phyloP scores from a whole-genome alignment of 2,888 invertebrate genomes.

The Fragum fragum region DNA sequence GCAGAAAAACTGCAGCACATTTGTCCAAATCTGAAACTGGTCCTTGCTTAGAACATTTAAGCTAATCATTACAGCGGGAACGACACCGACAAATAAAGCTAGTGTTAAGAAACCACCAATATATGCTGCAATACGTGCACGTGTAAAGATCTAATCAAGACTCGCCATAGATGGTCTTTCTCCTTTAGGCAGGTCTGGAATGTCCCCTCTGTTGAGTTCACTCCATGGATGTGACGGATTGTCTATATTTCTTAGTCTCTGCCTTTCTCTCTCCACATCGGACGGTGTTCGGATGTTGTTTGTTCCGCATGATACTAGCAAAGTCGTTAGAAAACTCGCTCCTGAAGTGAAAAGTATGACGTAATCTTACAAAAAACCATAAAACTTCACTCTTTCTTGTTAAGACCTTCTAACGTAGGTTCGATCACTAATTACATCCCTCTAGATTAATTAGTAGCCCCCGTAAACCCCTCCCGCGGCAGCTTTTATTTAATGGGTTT shows the following conservation, averaged over 20 bases:
- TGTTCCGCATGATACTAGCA: slow-evolving; percentile 79
- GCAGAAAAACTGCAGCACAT: slow-evolving; percentile 72
- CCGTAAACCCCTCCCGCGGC: no score
- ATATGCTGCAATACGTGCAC: slow-evolving; percentile 75
- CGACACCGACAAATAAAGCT: slow-evolving; percentile 70
- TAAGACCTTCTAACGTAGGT: no score
- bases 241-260: slow-evolving; percentile 77
- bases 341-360: slow-evolving; percentile 27
- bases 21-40: slow-evolving; percentile 75
- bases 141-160: slow-evolving; percentile 72
- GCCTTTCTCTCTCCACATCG: slow-evolving; percentile 74
- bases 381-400: no score
- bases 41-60: slow-evolving; percentile 70
- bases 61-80: slow-evolving; percentile 77
- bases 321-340: slow-evolving; percentile 73
- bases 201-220: slow-evolving; percentile 73
- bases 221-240: slow-evolving; percentile 80
- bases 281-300: slow-evolving; percentile 65
- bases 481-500: no score
- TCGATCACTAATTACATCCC: no score
- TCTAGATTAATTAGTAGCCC: no score
- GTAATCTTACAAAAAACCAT: no score
- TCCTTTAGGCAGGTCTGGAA: slow-evolving; percentile 67
- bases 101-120: slow-evolving; percentile 73
- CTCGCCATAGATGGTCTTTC: slow-evolving; percentile 69